Evolutionary conservation across 2,797 vertebrate species (phyloP).

Genomic region (Neoniphon sammara): DNA sequence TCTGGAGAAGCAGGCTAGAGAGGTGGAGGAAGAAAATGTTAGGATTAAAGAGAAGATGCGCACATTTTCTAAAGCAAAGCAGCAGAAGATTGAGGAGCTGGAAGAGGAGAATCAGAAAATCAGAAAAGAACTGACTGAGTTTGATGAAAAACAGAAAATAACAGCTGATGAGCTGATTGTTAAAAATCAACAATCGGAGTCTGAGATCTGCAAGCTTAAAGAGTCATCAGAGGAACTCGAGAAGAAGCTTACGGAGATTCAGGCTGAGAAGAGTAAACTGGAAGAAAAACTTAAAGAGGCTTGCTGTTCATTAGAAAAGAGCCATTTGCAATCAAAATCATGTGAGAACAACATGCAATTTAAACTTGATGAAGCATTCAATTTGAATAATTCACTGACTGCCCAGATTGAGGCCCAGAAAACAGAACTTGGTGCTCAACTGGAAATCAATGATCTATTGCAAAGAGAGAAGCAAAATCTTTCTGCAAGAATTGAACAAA

Average conservation of each 20-base stretch:
- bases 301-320: slow-evolving; percentile 76
- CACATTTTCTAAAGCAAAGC: slow-evolving; percentile 76
- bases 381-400: slow-evolving; percentile 80
- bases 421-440: slow-evolving; percentile 79
- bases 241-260: slow-evolving; percentile 70
- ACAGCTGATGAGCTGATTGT: slow-evolving; percentile 63
- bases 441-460: slow-evolving; percentile 73
- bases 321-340: slow-evolving; percentile 76
- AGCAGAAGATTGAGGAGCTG: slow-evolving; percentile 77
- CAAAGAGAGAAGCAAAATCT: slow-evolving; percentile 78
- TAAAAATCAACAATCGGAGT: slow-evolving; percentile 77
- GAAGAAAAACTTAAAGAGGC: slow-evolving; percentile 74
- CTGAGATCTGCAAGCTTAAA: slow-evolving; percentile 76
- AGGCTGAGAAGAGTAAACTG: slow-evolving; percentile 79
- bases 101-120: slow-evolving; percentile 81
- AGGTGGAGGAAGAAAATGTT: slow-evolving; percentile 80
- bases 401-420: slow-evolving; percentile 80
- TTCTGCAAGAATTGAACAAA: slow-evolving; percentile 69
- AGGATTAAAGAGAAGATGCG: slow-evolving; percentile 80
- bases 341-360: slow-evolving; percentile 79
- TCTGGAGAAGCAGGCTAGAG: slow-evolving; percentile 73
- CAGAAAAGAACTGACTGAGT: slow-evolving; percentile 66
- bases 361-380: slow-evolving; percentile 79
- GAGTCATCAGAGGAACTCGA: slow-evolving; percentile 77
- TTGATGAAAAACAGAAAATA: slow-evolving; percentile 67